phyloP scores from a whole-genome alignment of 2,113 vertebrate genomes.

The Porphyrio hochstetteri region DNA sequence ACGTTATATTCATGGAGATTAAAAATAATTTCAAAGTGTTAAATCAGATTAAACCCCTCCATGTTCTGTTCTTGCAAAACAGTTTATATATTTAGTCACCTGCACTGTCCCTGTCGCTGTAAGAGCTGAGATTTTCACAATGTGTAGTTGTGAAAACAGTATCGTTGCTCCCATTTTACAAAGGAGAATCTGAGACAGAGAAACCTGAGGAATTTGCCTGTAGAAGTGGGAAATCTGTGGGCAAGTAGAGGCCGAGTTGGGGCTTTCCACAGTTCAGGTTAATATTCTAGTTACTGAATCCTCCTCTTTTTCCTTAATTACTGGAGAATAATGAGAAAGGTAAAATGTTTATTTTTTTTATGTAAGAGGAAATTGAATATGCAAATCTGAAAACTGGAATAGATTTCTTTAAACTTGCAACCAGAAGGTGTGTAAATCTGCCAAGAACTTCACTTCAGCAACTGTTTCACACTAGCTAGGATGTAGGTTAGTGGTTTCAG shows the following conservation, averaged over 20 bases:
- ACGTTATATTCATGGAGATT: background rate
- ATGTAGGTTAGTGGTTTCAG: slow-evolving; percentile 53
- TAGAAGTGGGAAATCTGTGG: background rate
- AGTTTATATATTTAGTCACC: background rate
- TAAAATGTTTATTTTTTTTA: background rate
- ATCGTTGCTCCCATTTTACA: background rate
- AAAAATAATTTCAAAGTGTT: background rate
- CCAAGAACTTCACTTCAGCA: slow-evolving; percentile 32
- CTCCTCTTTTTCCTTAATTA: background rate
- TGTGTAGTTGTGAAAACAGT: background rate
- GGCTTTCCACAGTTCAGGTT: background rate
- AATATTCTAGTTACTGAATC: background rate
- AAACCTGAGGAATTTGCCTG: background rate
- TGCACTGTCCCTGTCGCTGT: background rate
- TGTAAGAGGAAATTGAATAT: background rate
- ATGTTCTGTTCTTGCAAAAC: background rate
- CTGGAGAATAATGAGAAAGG: background rate
- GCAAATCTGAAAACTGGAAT: background rate
- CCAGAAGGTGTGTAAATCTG: slow-evolving; percentile 43
- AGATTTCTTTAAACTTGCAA: background rate
- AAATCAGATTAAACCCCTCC: background rate
- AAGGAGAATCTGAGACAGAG: background rate
- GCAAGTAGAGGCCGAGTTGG: background rate
- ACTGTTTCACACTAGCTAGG: background rate
- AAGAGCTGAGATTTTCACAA: background rate